Evolutionary conservation across 2,113 vertebrate genomes (phyloP).

Genomic region (Neoarius graeffei): DNA sequence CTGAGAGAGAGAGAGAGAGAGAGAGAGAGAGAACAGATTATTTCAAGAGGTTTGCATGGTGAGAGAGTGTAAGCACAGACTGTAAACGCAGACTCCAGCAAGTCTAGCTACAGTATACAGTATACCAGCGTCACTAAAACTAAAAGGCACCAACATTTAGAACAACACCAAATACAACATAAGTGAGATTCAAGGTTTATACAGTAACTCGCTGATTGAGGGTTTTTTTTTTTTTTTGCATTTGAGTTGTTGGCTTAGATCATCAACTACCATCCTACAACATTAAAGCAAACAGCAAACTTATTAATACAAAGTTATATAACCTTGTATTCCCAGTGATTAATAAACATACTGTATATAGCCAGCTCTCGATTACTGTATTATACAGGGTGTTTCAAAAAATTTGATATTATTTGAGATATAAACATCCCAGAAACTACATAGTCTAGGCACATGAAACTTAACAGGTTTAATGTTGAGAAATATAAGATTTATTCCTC

Average conservation of each 20-base stretch:
- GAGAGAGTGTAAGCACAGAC: neutral
- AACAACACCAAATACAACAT: neutral
- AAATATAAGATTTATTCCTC: no score
- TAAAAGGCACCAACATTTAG: neutral
- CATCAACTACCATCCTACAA: neutral
- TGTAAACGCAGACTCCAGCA: neutral
- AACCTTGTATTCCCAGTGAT: neutral
- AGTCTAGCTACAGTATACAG: neutral
- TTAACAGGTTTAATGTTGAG: no score
- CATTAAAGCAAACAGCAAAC: neutral
- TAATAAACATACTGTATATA: neutral
- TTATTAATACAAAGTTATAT: neutral
- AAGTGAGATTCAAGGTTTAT: neutral
- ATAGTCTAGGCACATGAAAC: no score
- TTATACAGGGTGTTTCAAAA: no score
- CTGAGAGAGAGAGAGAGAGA: neutral
- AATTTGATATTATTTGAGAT: no score
- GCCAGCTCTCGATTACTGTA: no score
- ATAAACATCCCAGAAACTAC: no score
- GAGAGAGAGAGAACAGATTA: neutral
- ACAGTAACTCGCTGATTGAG: neutral
- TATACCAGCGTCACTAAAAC: neutral
- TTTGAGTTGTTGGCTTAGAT: neutral
- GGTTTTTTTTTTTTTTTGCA: neutral
- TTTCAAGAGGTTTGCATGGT: neutral